Conservation (phyloP, 1,140 invertebrate species). For the Zaprionus davidi region DNA sequence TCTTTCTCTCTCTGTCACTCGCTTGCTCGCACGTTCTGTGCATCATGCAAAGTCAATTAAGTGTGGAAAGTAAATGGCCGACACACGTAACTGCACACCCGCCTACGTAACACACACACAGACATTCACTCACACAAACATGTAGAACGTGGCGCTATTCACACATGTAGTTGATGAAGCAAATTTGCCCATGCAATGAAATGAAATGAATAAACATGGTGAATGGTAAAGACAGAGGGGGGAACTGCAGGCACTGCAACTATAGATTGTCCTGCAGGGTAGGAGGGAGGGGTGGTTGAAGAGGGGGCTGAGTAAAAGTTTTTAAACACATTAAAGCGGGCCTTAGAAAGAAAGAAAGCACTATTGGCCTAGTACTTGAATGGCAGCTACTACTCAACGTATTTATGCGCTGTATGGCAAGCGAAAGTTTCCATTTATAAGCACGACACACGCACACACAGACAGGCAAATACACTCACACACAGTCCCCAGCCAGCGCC, state of each 20-base stretch:
- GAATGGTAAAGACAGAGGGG: not conserved
- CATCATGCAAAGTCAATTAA: constrained; percentile 71
- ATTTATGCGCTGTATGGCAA: constrained; percentile 36
- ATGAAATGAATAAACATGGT: constrained; percentile 35
- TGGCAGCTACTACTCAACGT: constrained; percentile 29
- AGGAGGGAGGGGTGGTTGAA: not conserved
- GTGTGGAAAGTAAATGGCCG: constrained; percentile 51
- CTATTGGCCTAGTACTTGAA: constrained; percentile 22
- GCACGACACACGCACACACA: constrained; percentile 1
- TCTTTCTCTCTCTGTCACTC: not conserved
- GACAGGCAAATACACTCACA: not conserved
- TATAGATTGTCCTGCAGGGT: not conserved
- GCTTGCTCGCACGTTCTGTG: not conserved
- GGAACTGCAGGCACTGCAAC: constrained; percentile 5
- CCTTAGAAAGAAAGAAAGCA: constrained; percentile 35
- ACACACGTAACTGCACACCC: constrained; percentile 11
- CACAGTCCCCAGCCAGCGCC: not conserved
- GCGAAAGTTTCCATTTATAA: constrained; percentile 63
- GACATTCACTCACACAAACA: not conserved
- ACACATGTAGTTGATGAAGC: constrained; percentile 36
- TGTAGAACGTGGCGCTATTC: constrained; percentile 44
- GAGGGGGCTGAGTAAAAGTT: constrained; percentile 10
- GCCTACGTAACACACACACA: constrained; percentile 17
- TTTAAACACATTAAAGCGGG: constrained; percentile 54
- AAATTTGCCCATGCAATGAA: constrained; percentile 56